Evolutionary conservation across 2,888 invertebrate species (phyloP).

Genomic region (Leucophenga maculata): DNA sequence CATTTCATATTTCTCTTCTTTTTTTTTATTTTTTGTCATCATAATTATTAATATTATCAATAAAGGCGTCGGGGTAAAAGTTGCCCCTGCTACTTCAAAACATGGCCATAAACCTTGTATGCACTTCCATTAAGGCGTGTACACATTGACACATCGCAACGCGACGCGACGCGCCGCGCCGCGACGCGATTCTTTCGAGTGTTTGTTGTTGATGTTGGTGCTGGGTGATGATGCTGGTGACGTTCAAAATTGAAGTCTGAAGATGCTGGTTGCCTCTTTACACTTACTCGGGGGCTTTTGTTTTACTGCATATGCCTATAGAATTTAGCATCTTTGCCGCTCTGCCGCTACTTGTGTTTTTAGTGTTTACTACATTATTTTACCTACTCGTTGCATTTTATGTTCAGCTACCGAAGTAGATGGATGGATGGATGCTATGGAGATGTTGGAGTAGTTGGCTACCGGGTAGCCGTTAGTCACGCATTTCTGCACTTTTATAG

Average conservation of each 20-base stretch:
- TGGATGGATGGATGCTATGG: no score
- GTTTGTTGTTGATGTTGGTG: slow-evolving; percentile 58
- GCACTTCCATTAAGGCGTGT: slow-evolving; percentile 70
- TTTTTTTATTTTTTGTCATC: no score
- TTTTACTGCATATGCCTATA: slow-evolving; percentile 55
- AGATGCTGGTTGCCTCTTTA: background rate
- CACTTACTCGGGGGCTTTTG: slow-evolving; percentile 43
- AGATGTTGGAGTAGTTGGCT: slow-evolving; percentile 40
- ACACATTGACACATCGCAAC: slow-evolving; percentile 58
- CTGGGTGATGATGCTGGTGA: slow-evolving; percentile 38
- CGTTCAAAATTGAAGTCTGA: background rate
- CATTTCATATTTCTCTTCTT: no score
- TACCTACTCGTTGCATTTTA: slow-evolving; percentile 44
- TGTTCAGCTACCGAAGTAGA: slow-evolving; percentile 65
- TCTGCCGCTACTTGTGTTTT: no score
- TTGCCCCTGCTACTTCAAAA: no score
- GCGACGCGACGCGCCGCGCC: no score
- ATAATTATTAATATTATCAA: no score
- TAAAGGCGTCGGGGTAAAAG: no score
- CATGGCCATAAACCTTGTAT: slow-evolving; percentile 45
- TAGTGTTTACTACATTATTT: no score
- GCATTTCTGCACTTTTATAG: slow-evolving; percentile 61
- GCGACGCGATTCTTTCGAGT: slow-evolving; percentile 63
- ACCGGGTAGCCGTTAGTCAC: slow-evolving; percentile 66
- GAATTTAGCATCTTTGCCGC: slow-evolving; percentile 51